Evolutionary conservation across 2,113 vertebrate genomes (phyloP).

Genomic region (Emydura subglobosa): DNA sequence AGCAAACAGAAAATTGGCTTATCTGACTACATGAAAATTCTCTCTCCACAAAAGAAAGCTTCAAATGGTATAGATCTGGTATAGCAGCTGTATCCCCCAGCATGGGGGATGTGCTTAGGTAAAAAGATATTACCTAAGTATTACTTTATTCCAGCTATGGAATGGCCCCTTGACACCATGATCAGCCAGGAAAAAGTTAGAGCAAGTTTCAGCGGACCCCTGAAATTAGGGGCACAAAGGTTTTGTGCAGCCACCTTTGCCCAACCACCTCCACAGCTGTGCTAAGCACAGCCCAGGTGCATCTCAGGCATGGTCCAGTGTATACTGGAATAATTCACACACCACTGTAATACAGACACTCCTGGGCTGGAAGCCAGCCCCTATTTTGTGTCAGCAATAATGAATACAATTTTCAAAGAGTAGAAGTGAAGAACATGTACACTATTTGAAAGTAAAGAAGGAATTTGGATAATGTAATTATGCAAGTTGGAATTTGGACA

Average conservation of each 20-base stretch:
- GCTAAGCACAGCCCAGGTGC: background rate
- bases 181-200: background rate
- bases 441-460: background rate
- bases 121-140: background rate
- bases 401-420: background rate
- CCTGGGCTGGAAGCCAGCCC: background rate
- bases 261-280: background rate
- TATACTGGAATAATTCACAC: background rate
- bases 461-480: background rate
- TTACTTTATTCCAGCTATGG: background rate
- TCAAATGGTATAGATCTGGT: background rate
- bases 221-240: background rate
- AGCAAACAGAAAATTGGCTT: background rate
- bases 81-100: background rate
- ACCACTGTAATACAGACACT: rapidly evolving
- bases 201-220: background rate
- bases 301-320: background rate
- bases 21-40: background rate
- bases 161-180: background rate
- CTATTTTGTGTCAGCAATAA: background rate
- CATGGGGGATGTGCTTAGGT: background rate
- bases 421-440: background rate
- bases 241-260: background rate
- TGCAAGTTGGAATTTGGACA: background rate
- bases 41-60: background rate